phyloP scores from a whole-genome alignment of 2,888 invertebrate species.

The Drosophila birchii region DNA sequence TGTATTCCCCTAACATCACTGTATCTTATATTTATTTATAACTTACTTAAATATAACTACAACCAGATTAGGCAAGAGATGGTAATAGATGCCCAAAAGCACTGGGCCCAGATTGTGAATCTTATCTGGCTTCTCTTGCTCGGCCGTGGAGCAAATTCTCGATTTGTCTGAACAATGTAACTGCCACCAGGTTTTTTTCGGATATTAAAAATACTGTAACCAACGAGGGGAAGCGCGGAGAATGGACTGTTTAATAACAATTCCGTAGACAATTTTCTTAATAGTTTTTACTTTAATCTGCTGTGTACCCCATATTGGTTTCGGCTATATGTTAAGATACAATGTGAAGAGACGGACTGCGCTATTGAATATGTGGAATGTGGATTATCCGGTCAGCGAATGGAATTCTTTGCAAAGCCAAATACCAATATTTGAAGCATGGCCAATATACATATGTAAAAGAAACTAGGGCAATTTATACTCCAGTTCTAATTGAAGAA shows the following conservation, averaged over 20 bases:
- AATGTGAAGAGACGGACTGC: slow-evolving; percentile 49
- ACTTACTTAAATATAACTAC: not conserved
- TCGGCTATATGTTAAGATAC: not conserved
- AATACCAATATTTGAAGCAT: slow-evolving; percentile 65
- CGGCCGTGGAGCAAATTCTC: slow-evolving; percentile 20
- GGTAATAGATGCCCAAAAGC: not conserved
- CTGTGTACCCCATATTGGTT: not conserved
- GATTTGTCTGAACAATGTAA: slow-evolving; percentile 35
- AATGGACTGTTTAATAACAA: slow-evolving; percentile 75
- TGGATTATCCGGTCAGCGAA: slow-evolving; percentile 82
- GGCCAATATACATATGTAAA: slow-evolving; percentile 61
- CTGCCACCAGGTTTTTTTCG: slow-evolving; percentile 36
- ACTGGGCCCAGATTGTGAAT: slow-evolving; percentile 49
- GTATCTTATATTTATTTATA: no score
- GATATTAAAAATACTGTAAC: slow-evolving; percentile 27
- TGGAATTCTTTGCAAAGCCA: slow-evolving; percentile 78
- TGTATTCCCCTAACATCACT: no score
- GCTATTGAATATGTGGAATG: slow-evolving; percentile 81
- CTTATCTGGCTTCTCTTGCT: slow-evolving; percentile 58
- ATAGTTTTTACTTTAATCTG: slow-evolving; percentile 47
- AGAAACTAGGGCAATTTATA: slow-evolving; percentile 66
- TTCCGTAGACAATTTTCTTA: no score
- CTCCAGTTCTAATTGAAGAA: slow-evolving; percentile 32
- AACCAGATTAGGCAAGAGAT: not conserved
- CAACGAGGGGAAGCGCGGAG: slow-evolving; percentile 54